Percentiles rank a stretch among this genome's conserved stretches.
Conservation (phyloP, 2,113 vertebrate genomes). For the Lepus timidus region DNA sequence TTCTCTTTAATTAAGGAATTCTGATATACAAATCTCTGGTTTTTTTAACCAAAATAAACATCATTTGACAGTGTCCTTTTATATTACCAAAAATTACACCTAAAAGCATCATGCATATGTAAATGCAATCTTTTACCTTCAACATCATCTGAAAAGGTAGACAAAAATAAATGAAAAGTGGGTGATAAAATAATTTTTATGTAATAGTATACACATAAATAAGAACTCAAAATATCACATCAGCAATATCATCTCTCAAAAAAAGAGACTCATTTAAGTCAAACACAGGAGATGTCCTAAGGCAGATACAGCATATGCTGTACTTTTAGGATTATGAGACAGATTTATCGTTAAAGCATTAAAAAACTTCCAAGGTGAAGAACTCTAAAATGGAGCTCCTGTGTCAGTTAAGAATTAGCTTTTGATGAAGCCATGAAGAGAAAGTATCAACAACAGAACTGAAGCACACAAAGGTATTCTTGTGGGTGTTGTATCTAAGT, state of each 20-base stretch:
- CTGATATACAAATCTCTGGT: neutral
- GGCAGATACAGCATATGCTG: neutral
- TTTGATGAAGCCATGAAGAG: neutral
- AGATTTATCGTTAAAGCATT: conserved; percentile 46
- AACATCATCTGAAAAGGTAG: conserved; percentile 95
- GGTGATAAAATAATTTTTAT: conserved; percentile 78
- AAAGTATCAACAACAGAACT: neutral
- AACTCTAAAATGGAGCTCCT: conserved; percentile 32
- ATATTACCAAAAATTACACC: conserved; percentile 68
- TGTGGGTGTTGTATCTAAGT: neutral
- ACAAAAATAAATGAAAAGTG: conserved; percentile 83
- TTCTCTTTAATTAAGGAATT: conserved; percentile 59
- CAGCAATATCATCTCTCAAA: neutral
- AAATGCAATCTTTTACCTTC: conserved; percentile 95
- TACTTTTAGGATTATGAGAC: neutral
- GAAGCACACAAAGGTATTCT: neutral
- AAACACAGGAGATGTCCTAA: conserved; percentile 7
- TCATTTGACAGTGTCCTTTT: conserved; percentile 85
- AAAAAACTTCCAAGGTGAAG: conserved; percentile 29
- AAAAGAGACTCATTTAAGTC: neutral
- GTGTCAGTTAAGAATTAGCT: neutral
- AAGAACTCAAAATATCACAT: conserved; percentile 57
- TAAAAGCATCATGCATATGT: conserved; percentile 86
- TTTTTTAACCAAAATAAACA: neutral
- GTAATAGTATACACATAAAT: conserved; percentile 66